phyloP scores from a whole-genome alignment of 1,140 invertebrate species.

The Pseudomyrmex flavicornis region DNA sequence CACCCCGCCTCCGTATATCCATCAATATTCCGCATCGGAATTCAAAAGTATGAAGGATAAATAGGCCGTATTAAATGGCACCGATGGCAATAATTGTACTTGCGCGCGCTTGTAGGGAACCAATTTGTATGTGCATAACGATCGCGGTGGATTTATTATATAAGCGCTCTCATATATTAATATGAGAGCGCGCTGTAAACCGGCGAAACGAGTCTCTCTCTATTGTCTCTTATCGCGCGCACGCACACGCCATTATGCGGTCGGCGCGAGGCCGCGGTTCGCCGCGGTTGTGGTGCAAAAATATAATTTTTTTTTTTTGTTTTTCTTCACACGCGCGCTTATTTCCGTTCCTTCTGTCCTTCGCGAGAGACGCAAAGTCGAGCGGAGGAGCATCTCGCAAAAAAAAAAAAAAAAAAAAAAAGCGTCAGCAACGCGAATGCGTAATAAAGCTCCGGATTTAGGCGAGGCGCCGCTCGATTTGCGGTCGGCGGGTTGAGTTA shows the following conservation, averaged over 20 bases:
- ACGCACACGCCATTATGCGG: neutral
- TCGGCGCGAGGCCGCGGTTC: neutral
- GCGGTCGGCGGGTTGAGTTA: conserved; percentile 49
- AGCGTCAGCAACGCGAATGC: conserved; percentile 27
- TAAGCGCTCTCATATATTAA: neutral
- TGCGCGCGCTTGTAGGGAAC: neutral
- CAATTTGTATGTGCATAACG: conserved; percentile 41
- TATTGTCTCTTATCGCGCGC: conserved; percentile 38
- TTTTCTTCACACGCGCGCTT: neutral
- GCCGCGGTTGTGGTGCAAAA: conserved; percentile 4
- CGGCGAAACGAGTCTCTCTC: conserved; percentile 10
- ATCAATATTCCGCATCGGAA: conserved; percentile 35
- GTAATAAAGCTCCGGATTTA: conserved; percentile 45
- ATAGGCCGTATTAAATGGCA: conserved; percentile 23
- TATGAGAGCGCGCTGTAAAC: neutral
- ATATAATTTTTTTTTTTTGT: conserved; percentile 37
- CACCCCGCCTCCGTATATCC: neutral
- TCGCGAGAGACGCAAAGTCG: neutral
- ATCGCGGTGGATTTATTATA: conserved; percentile 8
- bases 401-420: too few relatives aligned
- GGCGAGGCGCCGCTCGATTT: conserved; percentile 47
- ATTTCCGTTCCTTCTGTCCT: conserved; percentile 5
- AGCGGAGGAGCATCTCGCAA: neutral
- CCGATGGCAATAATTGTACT: conserved; percentile 21
- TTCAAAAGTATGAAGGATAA: conserved; percentile 38